Base-by-base conservation (phyloP, 2,888 invertebrate genomes). In the Brachycybe producta region DNA sequence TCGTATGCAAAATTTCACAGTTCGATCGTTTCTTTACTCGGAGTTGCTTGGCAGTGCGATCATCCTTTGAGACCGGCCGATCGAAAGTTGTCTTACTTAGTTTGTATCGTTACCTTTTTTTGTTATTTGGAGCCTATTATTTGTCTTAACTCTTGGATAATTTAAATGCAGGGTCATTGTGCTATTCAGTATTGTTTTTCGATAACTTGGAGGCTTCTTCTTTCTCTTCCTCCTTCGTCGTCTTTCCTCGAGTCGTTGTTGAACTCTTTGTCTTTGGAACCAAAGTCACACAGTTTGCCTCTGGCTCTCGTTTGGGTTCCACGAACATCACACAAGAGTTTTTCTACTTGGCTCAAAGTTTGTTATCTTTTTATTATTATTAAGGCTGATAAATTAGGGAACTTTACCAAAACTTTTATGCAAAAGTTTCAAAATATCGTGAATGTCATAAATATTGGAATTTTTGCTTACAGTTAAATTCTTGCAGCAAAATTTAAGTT, bases 241-340 rank as follows among this genome's bases (percentile, higher is more conserved):
- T 82, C 0, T 88, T 86, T 64, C 80, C 92, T 70, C 85, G 86
- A 64, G 76, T 80, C 51, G 68, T 79, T 21, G 76, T 79, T 21
- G 76, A 80, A 17, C 15, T 21, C 15, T 78, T 78, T 3, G 70
- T 75, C 49, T 75, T 75, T 19, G 74, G 78, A 34, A 2, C 73
- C 82, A 26, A 78, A 83, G 7, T 75, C 78, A 0, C 78, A 82
- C 2, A 68, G 79, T 59, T 71, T 85, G 15, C 70, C 92, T 35
- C 85, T 91, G 69, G 84, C 88, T 0, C 70, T 91, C 5, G 72
- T 91, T 8, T 92, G 92, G 92, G 85, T 86, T 4, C 84, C 91
- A 4, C 73, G 91, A 39, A 80, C 86, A 1, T 79, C 80, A 30
- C 82, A 85, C 65, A 84, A 87, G 67, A 78, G 82, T 4, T 86